Conservation (phyloP, 1,140 invertebrate species). For the Halesus radiatus region DNA sequence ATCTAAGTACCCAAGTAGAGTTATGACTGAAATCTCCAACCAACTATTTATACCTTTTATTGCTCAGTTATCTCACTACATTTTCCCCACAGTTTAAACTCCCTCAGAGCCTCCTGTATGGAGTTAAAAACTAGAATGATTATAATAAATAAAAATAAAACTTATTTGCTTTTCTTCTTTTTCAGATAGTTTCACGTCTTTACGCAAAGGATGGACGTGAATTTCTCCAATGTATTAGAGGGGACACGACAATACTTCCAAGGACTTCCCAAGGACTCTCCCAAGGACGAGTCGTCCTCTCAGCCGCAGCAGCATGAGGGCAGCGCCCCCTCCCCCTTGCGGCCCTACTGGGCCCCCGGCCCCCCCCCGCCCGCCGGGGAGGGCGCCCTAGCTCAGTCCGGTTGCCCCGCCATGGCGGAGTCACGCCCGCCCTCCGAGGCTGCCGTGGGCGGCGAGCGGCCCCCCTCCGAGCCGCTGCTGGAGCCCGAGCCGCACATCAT, state of each 20-base stretch:
- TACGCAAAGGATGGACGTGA: slow-evolving; percentile 80
- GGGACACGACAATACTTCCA: slow-evolving; percentile 85
- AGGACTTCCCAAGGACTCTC: slow-evolving; percentile 76
- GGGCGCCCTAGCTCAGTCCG: slow-evolving; percentile 61
- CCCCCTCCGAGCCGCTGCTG: slow-evolving; percentile 55
- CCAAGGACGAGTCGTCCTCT: slow-evolving; percentile 65
- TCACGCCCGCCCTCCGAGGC: slow-evolving; percentile 64
- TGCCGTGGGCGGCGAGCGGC: slow-evolving; percentile 61
- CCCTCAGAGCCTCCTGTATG: too few relatives aligned
- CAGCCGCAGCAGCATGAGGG: slow-evolving; percentile 65
- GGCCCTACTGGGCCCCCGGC: slow-evolving; percentile 66
- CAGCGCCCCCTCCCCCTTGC: slow-evolving; percentile 63
- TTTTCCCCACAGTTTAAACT: too few relatives aligned
- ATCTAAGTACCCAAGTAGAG: too few relatives aligned
- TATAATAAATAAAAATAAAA: too few relatives aligned
- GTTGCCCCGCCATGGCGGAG: slow-evolving; percentile 50
- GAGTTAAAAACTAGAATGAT: too few relatives aligned
- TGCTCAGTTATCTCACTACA: too few relatives aligned
- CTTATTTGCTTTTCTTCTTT: slow-evolving; percentile 3
- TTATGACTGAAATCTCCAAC: too few relatives aligned
- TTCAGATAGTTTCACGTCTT: slow-evolving; percentile 44
- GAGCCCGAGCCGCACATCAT: slow-evolving; percentile 68
- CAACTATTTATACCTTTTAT: too few relatives aligned
- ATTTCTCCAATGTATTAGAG: slow-evolving; percentile 84
- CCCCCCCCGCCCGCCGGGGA: slow-evolving; percentile 64